These are phyloP conservation scores for Lytechinus pictus DNA, from an alignment of 35 echinoderm and acorn worm genomes.

Conservation along the genomic window DNA sequence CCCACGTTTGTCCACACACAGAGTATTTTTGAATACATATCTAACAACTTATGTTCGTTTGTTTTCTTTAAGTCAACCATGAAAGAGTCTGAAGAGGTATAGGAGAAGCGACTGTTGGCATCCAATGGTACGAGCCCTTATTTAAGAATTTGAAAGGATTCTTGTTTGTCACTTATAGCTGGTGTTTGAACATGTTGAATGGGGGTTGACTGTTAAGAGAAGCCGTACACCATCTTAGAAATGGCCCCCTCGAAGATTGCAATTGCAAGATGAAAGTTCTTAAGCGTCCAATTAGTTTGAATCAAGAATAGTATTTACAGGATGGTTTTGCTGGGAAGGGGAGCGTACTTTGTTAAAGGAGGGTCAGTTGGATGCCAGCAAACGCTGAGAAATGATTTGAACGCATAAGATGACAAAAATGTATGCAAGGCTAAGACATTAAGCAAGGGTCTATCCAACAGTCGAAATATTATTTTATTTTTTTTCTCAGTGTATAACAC, in stretches of 20 bases:
- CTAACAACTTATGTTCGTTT: neutral
- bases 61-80: neutral
- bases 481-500: no score
- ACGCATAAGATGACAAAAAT: no score
- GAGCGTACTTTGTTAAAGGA: no score
- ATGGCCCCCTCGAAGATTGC: neutral
- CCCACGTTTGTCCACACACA: neutral
- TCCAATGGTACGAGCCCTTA: neutral
- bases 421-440: no score
- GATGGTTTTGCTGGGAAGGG: neutral
- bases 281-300: neutral
- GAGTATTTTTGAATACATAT: neutral
- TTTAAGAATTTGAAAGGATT: neutral
- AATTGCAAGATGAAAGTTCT: neutral
- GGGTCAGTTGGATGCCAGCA: no score
- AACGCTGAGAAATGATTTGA: no score
- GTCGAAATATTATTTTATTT: no score
- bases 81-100: neutral
- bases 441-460: no score
- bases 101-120: neutral
- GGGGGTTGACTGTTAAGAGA: neutral
- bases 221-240: neutral
- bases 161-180: neutral
- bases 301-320: neutral
- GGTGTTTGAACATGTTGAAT: neutral